phyloP scores from a whole-genome alignment of 2,797 vertebrate genomes.

The Protosalanx chinensis region DNA sequence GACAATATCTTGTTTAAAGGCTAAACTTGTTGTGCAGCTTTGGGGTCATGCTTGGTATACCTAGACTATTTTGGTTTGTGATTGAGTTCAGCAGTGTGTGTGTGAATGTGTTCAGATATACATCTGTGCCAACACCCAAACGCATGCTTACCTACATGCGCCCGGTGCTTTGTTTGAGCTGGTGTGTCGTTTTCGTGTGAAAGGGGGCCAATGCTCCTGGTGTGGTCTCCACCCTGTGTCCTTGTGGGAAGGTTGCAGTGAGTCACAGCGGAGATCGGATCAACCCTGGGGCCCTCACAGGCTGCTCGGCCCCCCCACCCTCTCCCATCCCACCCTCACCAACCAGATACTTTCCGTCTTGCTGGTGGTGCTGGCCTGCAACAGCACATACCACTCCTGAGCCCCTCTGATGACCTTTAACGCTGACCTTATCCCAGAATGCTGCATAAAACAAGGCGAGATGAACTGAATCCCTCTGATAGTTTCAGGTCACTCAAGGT shows the following conservation, averaged over 20 bases:
- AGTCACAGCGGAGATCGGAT: conserved; percentile 19
- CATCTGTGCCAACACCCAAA: neutral
- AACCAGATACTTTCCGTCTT: neutral
- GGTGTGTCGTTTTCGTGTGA: neutral
- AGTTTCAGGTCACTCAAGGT: neutral
- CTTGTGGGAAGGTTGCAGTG: conserved; percentile 18
- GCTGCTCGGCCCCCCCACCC: neutral
- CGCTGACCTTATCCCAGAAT: neutral
- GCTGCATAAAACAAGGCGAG: neutral
- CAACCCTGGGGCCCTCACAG: conserved; percentile 11
- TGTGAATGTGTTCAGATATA: neutral
- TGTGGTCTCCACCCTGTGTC: conserved; percentile 4
- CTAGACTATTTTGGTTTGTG: neutral
- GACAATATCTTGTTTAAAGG: neutral
- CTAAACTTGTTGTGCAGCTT: neutral
- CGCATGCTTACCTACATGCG: neutral
- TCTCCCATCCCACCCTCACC: neutral
- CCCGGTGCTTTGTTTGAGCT: neutral
- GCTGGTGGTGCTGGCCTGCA: conserved; percentile 38
- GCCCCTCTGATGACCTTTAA: conserved; percentile 35
- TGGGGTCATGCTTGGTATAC: neutral
- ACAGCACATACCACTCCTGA: conserved; percentile 40
- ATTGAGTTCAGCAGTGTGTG: neutral
- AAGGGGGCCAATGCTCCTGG: neutral
- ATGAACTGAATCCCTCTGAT: neutral